Base-by-base conservation (phyloP, 2,113 vertebrate genomes). In the Loxodonta africana region DNA sequence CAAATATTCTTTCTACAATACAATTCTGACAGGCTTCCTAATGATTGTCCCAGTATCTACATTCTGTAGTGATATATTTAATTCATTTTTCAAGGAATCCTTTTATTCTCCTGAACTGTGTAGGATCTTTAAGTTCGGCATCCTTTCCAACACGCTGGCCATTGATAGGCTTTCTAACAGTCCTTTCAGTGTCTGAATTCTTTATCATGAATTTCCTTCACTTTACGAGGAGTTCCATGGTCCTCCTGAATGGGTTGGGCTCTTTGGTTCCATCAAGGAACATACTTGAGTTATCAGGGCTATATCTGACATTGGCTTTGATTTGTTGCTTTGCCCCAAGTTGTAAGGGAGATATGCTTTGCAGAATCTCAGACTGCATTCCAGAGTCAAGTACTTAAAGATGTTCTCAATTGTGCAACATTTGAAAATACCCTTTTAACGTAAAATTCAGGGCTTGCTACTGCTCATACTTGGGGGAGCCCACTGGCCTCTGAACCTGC, bases 251-350 rank as follows among this genome's bases (percentile, higher is more conserved):
- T 57, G 30, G 41, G 28, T 37, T 67, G 48, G 15, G 82, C 81
- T 92, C 48, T 96, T 41, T 65, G 94, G 33, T 83, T 91, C 83
- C 80, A 57, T 78, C 77, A 37, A 77, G 46, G 10, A 95, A 18
- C n/a, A 63, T 57, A 82, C 69, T 76, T 88, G 74, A 65, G 12
- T 85, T 94, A 92, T 88, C 91, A 83, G 65, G 17, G 33, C 78
- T 76, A 44, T 41, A 83, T 95, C 78, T 91, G 86, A 95, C 91
- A 88, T 53, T 74, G 83, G 69, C 67, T 96, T 81, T 69, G 62
- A 97, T 93, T 94, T 92, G 93, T 76, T 37, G 30, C 53, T 97
- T 78, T 89, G n/a, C 62, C 94, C 86, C 80, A 86, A 86, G 85
- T 93, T 95, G 69, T 81, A 48, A 83, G 44, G 57, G n/a, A 91